These are phyloP conservation scores for Anas acuta DNA, from an alignment of 2,797 vertebrate species.

Conservation along the genomic window DNA sequence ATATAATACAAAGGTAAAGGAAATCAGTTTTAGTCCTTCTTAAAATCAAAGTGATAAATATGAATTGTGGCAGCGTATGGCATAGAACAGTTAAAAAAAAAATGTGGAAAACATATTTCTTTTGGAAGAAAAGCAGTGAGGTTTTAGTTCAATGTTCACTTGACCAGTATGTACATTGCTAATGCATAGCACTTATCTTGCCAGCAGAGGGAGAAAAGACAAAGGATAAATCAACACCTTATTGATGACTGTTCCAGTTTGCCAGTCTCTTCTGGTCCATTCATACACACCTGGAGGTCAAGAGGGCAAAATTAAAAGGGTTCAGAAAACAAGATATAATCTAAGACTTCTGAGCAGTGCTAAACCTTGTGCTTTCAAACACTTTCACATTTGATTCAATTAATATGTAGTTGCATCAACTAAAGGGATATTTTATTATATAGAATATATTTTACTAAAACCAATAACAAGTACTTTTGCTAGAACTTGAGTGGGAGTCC, in stretches of 20 bases:
- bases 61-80: neutral
- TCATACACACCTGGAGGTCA: constrained; percentile 68
- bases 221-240: neutral
- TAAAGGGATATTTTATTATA: neutral
- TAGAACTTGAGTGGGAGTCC: neutral
- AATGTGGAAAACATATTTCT: neutral
- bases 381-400: neutral
- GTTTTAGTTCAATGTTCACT: neutral
- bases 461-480: neutral
- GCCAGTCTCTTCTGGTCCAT: constrained; percentile 3
- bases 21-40: neutral
- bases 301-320: neutral
- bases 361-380: too few species aligned
- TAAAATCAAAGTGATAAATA: neutral
- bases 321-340: neutral
- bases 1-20: neutral
- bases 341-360: neutral
- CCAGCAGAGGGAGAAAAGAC: neutral
- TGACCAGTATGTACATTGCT: neutral
- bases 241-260: neutral
- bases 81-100: neutral
- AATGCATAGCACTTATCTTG: neutral
- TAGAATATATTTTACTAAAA: neutral
- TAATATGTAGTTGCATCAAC: neutral
- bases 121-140: neutral